Evolutionary conservation across 2,888 invertebrate species (phyloP).

Genomic region (Acleris sparsana): DNA sequence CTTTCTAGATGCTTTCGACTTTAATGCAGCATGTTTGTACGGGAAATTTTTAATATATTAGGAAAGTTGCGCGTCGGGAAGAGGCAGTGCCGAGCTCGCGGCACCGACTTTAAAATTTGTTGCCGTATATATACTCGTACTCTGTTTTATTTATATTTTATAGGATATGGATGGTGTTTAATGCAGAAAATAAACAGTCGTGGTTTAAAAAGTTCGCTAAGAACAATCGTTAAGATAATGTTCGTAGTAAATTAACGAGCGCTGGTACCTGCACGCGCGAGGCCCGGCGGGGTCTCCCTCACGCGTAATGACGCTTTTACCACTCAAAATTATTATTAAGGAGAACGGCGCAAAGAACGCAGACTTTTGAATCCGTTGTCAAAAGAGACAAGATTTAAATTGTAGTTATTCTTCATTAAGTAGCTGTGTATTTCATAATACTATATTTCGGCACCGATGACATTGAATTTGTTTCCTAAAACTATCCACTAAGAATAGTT

Average conservation of each 20-base stretch:
- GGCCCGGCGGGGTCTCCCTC: background rate
- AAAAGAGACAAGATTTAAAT: too few relatives aligned
- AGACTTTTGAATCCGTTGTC: background rate
- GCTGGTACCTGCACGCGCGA: background rate
- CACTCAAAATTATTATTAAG: background rate
- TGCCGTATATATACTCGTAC: conserved; percentile 51
- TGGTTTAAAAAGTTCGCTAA: conserved; percentile 55
- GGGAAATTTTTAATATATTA: conserved; percentile 70
- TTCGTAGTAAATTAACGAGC: conserved; percentile 37
- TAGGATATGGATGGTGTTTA: conserved; percentile 58
- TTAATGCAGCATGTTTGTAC: conserved; percentile 61
- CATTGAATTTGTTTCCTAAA: too few relatives aligned
- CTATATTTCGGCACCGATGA: too few relatives aligned
- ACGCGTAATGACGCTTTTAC: background rate
- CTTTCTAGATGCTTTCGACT: conserved; percentile 54
- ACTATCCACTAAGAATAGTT: too few relatives aligned
- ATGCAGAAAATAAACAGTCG: conserved; percentile 57
- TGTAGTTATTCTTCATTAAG: too few relatives aligned
- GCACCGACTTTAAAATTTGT: conserved; percentile 65
- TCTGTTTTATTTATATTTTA: conserved; percentile 59
- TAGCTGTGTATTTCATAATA: too few relatives aligned
- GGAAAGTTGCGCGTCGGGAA: conserved; percentile 60
- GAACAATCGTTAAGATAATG: conserved; percentile 61
- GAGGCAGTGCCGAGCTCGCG: conserved; percentile 48
- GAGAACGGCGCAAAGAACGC: background rate